Evolutionary conservation across 2,113 vertebrate species (phyloP), one percentile per base, ranked within the genome.

Genomic region (Salvelinus fontinalis): DNA sequence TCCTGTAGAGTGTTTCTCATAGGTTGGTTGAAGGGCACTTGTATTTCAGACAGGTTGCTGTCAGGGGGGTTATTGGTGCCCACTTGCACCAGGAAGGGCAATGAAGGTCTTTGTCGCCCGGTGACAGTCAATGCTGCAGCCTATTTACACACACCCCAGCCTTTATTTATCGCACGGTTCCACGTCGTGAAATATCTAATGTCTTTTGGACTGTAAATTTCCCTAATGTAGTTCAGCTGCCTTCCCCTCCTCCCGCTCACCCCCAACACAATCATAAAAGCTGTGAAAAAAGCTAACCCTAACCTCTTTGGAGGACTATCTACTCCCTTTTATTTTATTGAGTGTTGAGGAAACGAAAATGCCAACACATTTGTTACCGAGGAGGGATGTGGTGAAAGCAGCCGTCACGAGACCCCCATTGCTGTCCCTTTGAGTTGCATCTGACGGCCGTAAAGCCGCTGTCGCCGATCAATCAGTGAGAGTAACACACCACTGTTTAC

Each of bases 171-270:
- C 71, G 82, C 84, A 70, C 62, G 48, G 89, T 90, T 92, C 83
- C 86, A 89, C 83, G 83, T 85, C 83, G 86, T 92, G 83, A 91
- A 94, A 91, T 93, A 91, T 88, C 88, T 89, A 88, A 91, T 90
- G 91, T 90, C 88, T 89, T 93, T 89, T 85, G 86, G 88, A 88
- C 83, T 86, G 87, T 93, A 93, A 93, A 94, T 94, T 91, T 93
- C 87, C 85, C 88, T 90, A 90, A 92, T 94, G 88, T 86, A 88
- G 80, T 87, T 84, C 86, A 77, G 75, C 72, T 75, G 82, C 84
- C 87, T 88, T 90, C 82, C 81, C 67, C 83, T 79, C 79, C 81
- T 79, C 71, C 78, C 84, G 84, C 80, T 83, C 83, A 49, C 39
- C 14, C 39, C 2, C 73, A 29, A 67, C 79, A 79, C 67, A 83